Conservation (phyloP, 2,888 invertebrate genomes). For the Morinoia aosen region DNA sequence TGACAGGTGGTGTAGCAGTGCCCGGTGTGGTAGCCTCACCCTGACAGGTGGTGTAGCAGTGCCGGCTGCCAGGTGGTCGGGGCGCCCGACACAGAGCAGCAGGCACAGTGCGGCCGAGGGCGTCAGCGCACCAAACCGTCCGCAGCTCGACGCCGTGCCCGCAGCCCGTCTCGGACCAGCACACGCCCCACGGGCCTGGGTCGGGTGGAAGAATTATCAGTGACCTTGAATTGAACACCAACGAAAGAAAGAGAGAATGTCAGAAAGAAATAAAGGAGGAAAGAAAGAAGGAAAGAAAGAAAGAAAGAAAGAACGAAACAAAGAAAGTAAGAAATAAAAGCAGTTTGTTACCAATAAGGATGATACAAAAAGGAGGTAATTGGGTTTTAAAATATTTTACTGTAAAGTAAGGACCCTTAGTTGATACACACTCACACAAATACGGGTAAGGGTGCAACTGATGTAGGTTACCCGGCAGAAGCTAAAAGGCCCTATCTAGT, state of each 20-base stretch:
- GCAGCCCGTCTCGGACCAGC: slow-evolving; percentile 61
- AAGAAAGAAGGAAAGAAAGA: no score
- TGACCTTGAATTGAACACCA: background rate
- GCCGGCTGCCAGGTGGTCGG: slow-evolving; percentile 54
- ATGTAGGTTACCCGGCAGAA: no score
- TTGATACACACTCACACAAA: no score
- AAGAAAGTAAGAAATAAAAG: no score
- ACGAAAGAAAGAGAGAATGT: background rate
- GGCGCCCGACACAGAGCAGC: slow-evolving; percentile 56
- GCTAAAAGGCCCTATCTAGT: no score
- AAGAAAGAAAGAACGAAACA: no score
- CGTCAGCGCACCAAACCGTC: slow-evolving; percentile 62
- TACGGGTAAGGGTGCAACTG: no score
- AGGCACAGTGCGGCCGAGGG: slow-evolving; percentile 56
- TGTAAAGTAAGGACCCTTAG: no score
- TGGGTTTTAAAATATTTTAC: no score
- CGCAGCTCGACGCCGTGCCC: slow-evolving; percentile 60
- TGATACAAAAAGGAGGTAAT: no score
- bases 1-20: slow-evolving; percentile 58
- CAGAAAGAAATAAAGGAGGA: background rate
- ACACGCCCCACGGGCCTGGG: slow-evolving; percentile 61
- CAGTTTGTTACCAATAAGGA: no score
- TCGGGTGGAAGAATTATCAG: background rate
- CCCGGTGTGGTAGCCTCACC: slow-evolving; percentile 37
- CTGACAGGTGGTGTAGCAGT: slow-evolving; percentile 59